Base-by-base conservation (phyloP, 1,140 invertebrate species). In the Ostrea edulis region DNA sequence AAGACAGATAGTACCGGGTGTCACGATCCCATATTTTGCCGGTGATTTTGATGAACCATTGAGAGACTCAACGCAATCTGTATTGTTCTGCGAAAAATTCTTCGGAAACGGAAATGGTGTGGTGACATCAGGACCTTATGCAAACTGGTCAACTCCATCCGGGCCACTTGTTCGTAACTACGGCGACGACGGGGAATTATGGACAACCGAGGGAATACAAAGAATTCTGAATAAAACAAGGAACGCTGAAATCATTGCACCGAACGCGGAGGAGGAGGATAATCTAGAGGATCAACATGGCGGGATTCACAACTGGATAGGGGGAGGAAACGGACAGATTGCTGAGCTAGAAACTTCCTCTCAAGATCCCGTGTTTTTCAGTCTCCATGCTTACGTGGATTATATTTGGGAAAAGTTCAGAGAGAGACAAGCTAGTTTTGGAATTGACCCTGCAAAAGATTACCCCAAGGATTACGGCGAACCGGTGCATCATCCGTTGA, bases 11-110 rank as follows among this genome's bases (percentile, higher is more conserved):
- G 91, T 90, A 9, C 92, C 92, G 0, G 84, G 88, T 71, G 90
- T 95, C 0, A 94, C 94, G 7, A 85, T 95, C 8, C 95, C 95
- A 3, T 95, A 95, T 89, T 95, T 94, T 93, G 95, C 95, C 81
- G 91, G 90, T 14, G 91, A 92, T 0, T 55, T 95, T 35, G 95
- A 95, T 65, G 87, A 88, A 12, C 90, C 91, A 82, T 87, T 95
- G 44, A 90, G 91, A 2, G 91, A 94, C 85, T 87, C 89, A 11
- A 91, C 91, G 7, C 89, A 94, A 44, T 95, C 95, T 9, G 92
- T 94, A 65, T 88, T 95, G 25, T 95, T 93, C 88, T 92, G 89
- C 51, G 84, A 90, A 0, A 82, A 92, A 20, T 94, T 95, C 87
- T 55, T 95, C 35, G 95, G 95, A 17, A 94, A 94, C 84, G 93